Percentiles rank a stretch among this genome's conserved stretches.
Evolutionary conservation across 2,113 vertebrate species (phyloP).

Genomic region (Pomatostomus ruficeps): DNA sequence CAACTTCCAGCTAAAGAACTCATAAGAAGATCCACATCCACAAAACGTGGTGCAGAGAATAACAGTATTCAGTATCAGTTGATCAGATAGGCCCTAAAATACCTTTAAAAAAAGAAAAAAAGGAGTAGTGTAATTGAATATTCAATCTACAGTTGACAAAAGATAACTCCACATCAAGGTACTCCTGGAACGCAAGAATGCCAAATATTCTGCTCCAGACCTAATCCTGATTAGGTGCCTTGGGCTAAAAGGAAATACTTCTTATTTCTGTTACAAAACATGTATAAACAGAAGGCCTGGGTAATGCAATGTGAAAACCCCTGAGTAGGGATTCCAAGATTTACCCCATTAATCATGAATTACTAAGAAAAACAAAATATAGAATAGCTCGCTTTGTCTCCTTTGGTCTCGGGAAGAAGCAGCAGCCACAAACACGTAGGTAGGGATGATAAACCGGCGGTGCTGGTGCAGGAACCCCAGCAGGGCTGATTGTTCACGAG

Average conservation of each 20-base stretch:
- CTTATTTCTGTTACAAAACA: constrained; percentile 56
- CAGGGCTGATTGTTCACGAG: not conserved
- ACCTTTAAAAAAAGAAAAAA: not conserved
- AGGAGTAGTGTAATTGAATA: not conserved
- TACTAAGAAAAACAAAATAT: constrained; percentile 27
- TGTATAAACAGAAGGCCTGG: constrained; percentile 39
- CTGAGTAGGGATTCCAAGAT: constrained; percentile 14
- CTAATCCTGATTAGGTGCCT: constrained; percentile 43
- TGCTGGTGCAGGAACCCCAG: not conserved
- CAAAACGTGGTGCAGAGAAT: not conserved
- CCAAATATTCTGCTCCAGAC: constrained; percentile 31
- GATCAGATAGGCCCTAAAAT: constrained; percentile 10
- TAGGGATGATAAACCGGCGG: not conserved
- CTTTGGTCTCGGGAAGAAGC: not conserved
- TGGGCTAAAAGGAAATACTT: constrained; percentile 49
- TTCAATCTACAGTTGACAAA: constrained; percentile 12
- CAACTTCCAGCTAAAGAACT: not conserved
- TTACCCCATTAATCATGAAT: constrained; percentile 42
- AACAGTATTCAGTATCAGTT: not conserved
- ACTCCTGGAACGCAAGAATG: constrained; percentile 29
- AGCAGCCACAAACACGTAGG: not conserved
- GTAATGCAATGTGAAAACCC: constrained; percentile 37
- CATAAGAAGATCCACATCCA: not conserved
- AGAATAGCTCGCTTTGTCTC: not conserved
- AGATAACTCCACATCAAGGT: constrained; percentile 40